Percentiles rank a stretch among this genome's conserved stretches.
Evolutionary conservation across 2,797 vertebrate species (phyloP).

Genomic region (Malurus leucopterus): DNA sequence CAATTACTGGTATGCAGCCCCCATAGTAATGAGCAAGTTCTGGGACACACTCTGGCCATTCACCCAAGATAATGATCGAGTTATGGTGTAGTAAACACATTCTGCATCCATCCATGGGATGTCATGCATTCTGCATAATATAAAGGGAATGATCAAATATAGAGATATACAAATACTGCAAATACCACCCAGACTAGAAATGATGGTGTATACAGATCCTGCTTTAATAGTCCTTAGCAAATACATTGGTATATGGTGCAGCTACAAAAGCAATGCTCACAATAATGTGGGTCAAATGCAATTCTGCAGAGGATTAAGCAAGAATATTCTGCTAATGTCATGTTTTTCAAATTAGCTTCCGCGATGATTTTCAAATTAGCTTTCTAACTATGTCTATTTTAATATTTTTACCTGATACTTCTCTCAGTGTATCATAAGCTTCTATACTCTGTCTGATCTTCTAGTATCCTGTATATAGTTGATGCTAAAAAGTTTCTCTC

Average conservation of each 20-base stretch:
- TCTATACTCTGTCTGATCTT: not conserved
- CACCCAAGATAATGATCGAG: slow-evolving; percentile 48
- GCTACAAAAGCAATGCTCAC: not conserved
- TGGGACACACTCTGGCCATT: slow-evolving; percentile 20
- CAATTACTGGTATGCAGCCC: slow-evolving; percentile 21
- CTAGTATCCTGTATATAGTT: not conserved
- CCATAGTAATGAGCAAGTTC: slow-evolving; percentile 41
- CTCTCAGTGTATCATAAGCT: not conserved
- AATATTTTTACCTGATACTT: not conserved
- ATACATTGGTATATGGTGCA: not conserved
- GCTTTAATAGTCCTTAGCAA: slow-evolving; percentile 16
- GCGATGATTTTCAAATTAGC: not conserved
- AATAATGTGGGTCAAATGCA: not conserved
- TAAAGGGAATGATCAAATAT: slow-evolving; percentile 28
- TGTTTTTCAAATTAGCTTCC: not conserved
- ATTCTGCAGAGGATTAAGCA: not conserved
- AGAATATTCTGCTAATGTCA: not conserved
- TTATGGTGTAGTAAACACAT: slow-evolving; percentile 32
- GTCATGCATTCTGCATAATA: slow-evolving; percentile 44
- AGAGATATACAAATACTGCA: slow-evolving; percentile 46
- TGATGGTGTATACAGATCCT: not conserved
- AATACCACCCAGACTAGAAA: slow-evolving; percentile 46
- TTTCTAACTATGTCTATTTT: not conserved
- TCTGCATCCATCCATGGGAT: slow-evolving; percentile 36
- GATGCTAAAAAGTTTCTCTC: not conserved